Evolutionary conservation across 2,888 invertebrate species (phyloP).

Genomic region (Kryphioiulus occultus): DNA sequence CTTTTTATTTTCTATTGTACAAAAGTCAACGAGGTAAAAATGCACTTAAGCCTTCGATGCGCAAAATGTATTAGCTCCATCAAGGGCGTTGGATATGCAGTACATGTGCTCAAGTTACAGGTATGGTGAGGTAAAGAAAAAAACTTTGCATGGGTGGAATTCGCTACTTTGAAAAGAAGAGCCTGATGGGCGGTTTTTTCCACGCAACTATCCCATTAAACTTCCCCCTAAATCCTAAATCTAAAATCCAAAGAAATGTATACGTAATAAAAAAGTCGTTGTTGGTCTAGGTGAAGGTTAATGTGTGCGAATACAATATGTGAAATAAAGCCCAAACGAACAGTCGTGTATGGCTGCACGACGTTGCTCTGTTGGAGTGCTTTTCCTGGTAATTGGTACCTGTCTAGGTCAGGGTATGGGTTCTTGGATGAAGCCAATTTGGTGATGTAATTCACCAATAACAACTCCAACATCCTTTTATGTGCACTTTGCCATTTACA

Average conservation of each 20-base stretch:
- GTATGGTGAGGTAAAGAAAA: not conserved
- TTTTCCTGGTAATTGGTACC: slow-evolving; percentile 3
- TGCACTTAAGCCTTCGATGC: not conserved
- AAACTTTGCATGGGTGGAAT: not conserved
- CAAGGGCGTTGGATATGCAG: not conserved
- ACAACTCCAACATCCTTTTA: not conserved
- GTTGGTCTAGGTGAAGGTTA: slow-evolving; percentile 35
- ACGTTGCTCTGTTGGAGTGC: not conserved
- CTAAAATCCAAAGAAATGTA: slow-evolving; percentile 20
- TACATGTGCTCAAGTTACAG: not conserved
- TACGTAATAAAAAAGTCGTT: slow-evolving; percentile 3
- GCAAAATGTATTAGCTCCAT: not conserved
- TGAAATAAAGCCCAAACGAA: not conserved
- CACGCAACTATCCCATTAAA: slow-evolving; percentile 28
- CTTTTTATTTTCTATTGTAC: not conserved
- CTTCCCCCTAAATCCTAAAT: slow-evolving; percentile 21
- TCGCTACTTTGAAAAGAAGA: not conserved
- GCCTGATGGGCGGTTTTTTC: not conserved
- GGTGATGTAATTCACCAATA: not conserved
- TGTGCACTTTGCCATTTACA: not conserved
- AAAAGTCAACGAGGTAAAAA: not conserved
- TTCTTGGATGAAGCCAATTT: not conserved
- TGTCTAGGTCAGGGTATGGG: not conserved
- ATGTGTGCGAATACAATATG: not conserved
- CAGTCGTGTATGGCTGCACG: not conserved